Base-by-base conservation (phyloP, 1,140 invertebrate species). In the Polyergus mexicanus region DNA sequence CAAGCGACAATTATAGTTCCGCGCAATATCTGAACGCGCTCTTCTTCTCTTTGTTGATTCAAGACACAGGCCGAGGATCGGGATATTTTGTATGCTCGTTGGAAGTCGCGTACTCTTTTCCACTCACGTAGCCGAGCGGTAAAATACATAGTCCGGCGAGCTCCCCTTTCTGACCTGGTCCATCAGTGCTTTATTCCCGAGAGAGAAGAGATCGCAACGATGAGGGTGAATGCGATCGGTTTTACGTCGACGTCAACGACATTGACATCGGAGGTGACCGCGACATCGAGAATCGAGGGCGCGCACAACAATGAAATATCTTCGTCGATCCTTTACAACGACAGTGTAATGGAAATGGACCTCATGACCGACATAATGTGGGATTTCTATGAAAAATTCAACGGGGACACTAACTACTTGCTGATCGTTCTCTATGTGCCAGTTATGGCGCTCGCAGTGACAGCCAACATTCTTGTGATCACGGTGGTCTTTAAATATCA, bases 401-500 rank as follows among this genome's bases (percentile, higher is more conserved):
- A 85, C 28, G 87, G 74, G 2, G 63, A 92, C 13, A 90, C 87
- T 11, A 89, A 93, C 85, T 92, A 93, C 60, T 5, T 96, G 28
- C 94, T 97, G 72, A 96, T 97, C 87, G 93, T 93, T 28, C 92
- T 96, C 56, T 97, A 97, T 88, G 94, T 96, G 13, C 95, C 95
- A 1, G 95, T 97, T 28, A 95, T 97, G 22, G 90, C 96, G 0
- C 90, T 96, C 0, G 96, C 96, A 1, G 93, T 97, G 19, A 94
- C 95, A 1, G 96, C 96, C 13, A 97, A 97, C 85, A 94, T 96
- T 2, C 94, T 97, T 75, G 96, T 97, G 56, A 97, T 97, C 86
- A 95, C 96, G 66, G 96, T 97, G 3, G 96, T 97, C 44, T 95
- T 96, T 92, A 96, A 97, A 86, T 97, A 96, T 91, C 95, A 97